Conservation (phyloP, 2,797 vertebrate genomes). For the Malurus splendens region DNA sequence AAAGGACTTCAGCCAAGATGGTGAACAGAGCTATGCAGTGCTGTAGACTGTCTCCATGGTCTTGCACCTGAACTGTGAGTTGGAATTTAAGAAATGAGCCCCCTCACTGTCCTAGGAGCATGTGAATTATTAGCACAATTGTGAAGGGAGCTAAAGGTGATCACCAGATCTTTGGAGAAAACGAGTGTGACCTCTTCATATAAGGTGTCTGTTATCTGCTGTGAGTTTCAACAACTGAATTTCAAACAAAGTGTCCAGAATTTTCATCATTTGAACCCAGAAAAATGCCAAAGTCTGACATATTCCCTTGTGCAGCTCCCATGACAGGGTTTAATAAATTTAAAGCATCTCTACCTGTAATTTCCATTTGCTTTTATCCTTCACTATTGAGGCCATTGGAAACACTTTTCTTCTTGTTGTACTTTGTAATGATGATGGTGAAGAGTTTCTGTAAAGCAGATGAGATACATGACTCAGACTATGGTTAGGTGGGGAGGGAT, state of each 20-base stretch:
- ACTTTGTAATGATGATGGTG: background rate
- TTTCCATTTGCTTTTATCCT: background rate
- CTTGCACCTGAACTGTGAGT: background rate
- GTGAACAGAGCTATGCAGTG: background rate
- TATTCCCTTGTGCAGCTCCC: background rate
- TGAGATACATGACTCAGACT: background rate
- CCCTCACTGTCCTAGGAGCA: background rate
- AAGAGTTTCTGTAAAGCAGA: background rate
- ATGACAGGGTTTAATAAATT: background rate
- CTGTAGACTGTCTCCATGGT: background rate
- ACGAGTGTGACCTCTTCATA: background rate
- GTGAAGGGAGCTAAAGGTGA: background rate
- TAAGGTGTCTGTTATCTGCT: background rate
- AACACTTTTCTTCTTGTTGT: background rate
- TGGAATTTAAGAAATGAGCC: background rate
- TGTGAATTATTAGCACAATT: background rate
- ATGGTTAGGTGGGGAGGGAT: background rate
- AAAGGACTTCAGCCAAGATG: background rate
- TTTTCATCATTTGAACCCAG: background rate
- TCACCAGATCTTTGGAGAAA: background rate
- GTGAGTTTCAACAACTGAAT: background rate
- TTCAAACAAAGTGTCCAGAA: background rate
- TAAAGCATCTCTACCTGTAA: fast-evolving
- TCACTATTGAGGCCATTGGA: background rate
- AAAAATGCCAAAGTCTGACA: background rate